Evolutionary conservation across 2,888 invertebrate species (phyloP).

Genomic region (Meandrusa payeni): DNA sequence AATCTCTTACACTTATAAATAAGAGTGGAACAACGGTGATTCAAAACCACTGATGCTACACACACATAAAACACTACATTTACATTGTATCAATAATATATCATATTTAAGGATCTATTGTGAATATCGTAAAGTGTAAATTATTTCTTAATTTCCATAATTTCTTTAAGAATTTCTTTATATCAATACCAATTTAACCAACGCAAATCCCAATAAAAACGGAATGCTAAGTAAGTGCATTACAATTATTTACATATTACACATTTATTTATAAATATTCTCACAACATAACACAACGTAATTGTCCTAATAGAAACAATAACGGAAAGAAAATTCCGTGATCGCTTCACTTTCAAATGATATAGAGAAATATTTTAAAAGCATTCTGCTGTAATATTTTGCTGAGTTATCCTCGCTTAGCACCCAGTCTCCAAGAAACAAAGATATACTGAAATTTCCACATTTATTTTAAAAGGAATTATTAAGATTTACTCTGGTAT

Average conservation of each 20-base stretch:
- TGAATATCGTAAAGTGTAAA: conserved; percentile 17
- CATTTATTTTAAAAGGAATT: conserved; percentile 2
- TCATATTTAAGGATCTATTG: conserved; percentile 17
- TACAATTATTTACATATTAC: conserved; percentile 16
- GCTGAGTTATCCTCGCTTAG: conserved; percentile 5
- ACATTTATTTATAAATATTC: conserved; percentile 15
- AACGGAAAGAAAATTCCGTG: neutral
- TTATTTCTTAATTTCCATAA: conserved; percentile 7
- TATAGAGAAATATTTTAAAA: conserved; percentile 5
- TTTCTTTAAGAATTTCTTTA: conserved; percentile 15
- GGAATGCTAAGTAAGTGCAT: conserved; percentile 20
- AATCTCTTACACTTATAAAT: conserved; percentile 42
- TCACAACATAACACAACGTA: conserved; percentile 19
- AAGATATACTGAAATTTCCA: conserved; percentile 5
- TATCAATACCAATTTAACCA: conserved; percentile 22
- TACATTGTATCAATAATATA: conserved; percentile 25
- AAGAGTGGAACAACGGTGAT: conserved; percentile 51
- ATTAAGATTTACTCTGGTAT: conserved; percentile 4
- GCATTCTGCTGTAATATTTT: neutral
- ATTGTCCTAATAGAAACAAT: conserved; percentile 16
- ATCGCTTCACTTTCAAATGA: conserved; percentile 6
- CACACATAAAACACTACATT: conserved; percentile 36
- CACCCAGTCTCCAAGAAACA: conserved; percentile 11
- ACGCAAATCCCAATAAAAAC: conserved; percentile 22
- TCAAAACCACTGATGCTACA: conserved; percentile 51